Base-by-base conservation (phyloP, 2,888 invertebrate species). In the Agonopterix arenella region DNA sequence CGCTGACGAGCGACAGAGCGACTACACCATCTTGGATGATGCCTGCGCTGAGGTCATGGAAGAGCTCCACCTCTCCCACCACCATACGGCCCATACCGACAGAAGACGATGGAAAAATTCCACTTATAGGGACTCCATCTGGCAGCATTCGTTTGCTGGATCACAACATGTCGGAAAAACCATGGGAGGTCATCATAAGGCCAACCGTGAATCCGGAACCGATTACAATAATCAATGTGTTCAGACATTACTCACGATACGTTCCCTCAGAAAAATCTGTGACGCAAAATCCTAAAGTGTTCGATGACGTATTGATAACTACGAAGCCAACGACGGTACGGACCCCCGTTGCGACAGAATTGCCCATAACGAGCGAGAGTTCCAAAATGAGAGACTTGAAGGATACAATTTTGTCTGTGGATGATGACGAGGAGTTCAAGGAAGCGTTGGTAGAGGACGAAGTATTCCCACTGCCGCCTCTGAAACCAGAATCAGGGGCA, bases 11-110 rank as follows among this genome's bases (percentile, higher is more conserved):
- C 49, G 80, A 78, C 49, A 74, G 58, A 52, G 70, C 79, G 53
- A 77, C 84, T 36, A 73, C 77, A n/a, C 84, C 88, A 44, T 83
- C 89, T 5, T 90, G 90, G 79, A 90, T 88, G 46, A 86, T 91
- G 70, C 91, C 91, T 36, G 89, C 90, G 9, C 75, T 91, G 44
- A 74, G 76, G 51, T 80, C 80, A 10, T 84, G 85, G 85, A 86
- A 82, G 59, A 76, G 73, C 52, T 73, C 79, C 37, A 70, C 71
- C 2, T 59, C 76, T 28, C 72, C 78, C 1, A 79, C 84, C 1
- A 76, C 78, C 11, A 65, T 75, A 58, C 80, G 70, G 54, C 76
- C 80, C 8, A 60, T 78, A 45, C 73, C 83, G 4, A 84, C 80
- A 3, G 80, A 80, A 55, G 71, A 73, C 45, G 76, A 67, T 49